Conservation (phyloP, 2,113 vertebrate species). For the Setophaga kirtlandii region DNA sequence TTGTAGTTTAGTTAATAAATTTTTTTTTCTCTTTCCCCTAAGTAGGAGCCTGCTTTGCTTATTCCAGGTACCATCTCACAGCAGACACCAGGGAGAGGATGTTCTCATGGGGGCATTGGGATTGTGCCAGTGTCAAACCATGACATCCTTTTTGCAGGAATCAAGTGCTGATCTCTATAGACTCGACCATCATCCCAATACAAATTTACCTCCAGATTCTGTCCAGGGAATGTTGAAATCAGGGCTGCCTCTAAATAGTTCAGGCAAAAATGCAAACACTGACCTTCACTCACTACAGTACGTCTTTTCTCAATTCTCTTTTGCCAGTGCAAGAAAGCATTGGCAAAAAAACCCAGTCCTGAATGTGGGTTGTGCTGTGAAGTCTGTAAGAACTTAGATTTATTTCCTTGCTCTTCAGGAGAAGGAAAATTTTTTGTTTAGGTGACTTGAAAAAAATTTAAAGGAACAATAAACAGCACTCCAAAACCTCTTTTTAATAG, state of each 20-base stretch:
- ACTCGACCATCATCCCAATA: background rate
- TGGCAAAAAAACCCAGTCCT: background rate
- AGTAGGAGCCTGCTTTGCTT: too few species aligned
- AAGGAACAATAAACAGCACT: background rate
- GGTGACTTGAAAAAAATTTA: background rate
- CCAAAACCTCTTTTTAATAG: background rate
- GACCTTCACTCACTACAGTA: background rate
- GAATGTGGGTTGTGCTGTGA: background rate
- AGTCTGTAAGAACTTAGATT: background rate
- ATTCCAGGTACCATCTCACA: too few species aligned
- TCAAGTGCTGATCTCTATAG: background rate
- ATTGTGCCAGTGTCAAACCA: too few species aligned
- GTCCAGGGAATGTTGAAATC: background rate
- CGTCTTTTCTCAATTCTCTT: background rate
- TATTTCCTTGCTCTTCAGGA: background rate
- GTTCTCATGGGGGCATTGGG: too few species aligned
- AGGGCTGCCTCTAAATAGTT: background rate
- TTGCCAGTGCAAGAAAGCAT: background rate
- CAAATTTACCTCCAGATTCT: background rate
- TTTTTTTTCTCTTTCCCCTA: too few species aligned
- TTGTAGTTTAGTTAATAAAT: too few species aligned
- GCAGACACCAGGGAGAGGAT: too few species aligned
- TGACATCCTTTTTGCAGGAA: background rate
- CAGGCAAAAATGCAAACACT: background rate
- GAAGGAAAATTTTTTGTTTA: background rate